Percentiles rank a stretch among this genome's conserved stretches.
Conservation (phyloP, 2,113 vertebrate species). For the Pelecanus crispus region DNA sequence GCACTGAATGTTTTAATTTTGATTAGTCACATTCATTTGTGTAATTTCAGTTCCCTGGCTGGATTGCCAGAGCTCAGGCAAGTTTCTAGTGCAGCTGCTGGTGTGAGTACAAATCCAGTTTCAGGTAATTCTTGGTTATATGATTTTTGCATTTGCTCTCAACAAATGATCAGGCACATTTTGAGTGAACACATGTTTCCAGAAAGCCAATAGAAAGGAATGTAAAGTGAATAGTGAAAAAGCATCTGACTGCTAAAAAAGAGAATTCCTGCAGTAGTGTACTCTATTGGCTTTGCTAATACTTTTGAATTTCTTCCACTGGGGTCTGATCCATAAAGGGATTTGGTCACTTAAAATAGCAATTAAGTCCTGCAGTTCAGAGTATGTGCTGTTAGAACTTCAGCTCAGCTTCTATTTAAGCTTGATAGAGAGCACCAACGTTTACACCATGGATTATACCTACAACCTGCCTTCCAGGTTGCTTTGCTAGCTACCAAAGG, state of each 20-base stretch:
- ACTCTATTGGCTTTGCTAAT: not conserved
- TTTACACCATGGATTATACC: not conserved
- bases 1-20: not conserved
- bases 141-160: not conserved
- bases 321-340: not conserved
- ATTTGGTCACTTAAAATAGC: not conserved
- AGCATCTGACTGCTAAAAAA: not conserved
- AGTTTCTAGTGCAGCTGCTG: not conserved
- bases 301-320: not conserved
- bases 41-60: conserved; percentile 1
- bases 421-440: not conserved
- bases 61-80: not conserved
- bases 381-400: not conserved
- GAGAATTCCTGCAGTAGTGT: not conserved
- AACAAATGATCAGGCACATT: not conserved
- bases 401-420: not conserved
- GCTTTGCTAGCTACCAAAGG: not conserved
- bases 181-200: not conserved
- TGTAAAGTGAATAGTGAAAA: not conserved
- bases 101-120: not conserved
- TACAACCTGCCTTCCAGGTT: not conserved
- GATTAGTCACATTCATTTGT: not conserved
- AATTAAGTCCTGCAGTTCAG: not conserved
- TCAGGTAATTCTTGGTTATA: not conserved
- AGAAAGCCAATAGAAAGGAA: not conserved